Percentiles rank a stretch among this genome's conserved stretches.
Evolutionary conservation across 2,888 invertebrate species (phyloP).

Genomic region (Bombylius major): DNA sequence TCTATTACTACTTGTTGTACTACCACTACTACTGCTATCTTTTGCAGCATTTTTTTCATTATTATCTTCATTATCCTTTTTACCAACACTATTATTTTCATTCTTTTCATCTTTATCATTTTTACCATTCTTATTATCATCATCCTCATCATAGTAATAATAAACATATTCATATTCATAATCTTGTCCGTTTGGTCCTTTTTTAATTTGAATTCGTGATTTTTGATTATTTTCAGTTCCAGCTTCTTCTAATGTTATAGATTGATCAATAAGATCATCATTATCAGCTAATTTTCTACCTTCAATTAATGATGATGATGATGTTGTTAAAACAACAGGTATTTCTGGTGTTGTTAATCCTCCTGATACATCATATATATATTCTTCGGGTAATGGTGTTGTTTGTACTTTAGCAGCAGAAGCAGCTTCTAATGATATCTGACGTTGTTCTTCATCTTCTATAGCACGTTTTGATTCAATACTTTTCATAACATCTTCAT

Average conservation of each 20-base stretch:
- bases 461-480: constrained; percentile 37
- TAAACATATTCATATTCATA: constrained; percentile 88
- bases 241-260: constrained; percentile 46
- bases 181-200: constrained; percentile 79
- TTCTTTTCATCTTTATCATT: background rate
- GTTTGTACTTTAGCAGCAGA: constrained; percentile 4
- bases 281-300: constrained; percentile 17
- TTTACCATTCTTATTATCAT: constrained; percentile 32
- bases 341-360: background rate
- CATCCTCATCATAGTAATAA: constrained; percentile 79
- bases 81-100: background rate
- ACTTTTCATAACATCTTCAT: constrained; percentile 42
- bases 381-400: background rate
- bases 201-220: constrained; percentile 69
- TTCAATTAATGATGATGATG: background rate
- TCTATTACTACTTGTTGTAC: background rate
- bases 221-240: constrained; percentile 56
- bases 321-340: background rate
- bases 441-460: constrained; percentile 27
- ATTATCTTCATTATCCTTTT: constrained; percentile 3
- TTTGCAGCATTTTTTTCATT: constrained; percentile 23
- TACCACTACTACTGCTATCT: background rate
- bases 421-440: constrained; percentile 17
- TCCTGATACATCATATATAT: background rate
- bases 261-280: constrained; percentile 36